phyloP scores from a whole-genome alignment of 2,888 invertebrate genomes.

The Dimorphilus gyrociliatus region DNA sequence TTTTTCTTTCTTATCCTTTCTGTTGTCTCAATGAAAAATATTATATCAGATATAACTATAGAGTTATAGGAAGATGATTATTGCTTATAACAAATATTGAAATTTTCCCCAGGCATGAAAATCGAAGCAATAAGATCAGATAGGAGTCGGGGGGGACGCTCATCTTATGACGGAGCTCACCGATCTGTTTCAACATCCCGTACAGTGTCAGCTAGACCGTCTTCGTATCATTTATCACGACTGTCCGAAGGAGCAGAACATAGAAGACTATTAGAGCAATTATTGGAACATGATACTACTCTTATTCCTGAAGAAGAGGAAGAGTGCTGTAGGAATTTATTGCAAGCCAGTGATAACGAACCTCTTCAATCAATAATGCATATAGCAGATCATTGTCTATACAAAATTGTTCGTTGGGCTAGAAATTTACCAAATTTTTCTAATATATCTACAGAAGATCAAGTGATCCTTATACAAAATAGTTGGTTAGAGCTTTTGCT shows the following conservation, averaged over 20 bases:
- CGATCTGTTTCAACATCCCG: no score
- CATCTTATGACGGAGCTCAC: slow-evolving; percentile 60
- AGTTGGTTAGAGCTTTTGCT: slow-evolving; percentile 63
- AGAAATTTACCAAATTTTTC: slow-evolving; percentile 88
- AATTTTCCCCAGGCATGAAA: not conserved
- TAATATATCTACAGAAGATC: slow-evolving; percentile 83
- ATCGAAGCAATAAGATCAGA: slow-evolving; percentile 69
- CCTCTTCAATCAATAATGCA: slow-evolving; percentile 24
- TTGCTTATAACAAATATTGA: not conserved
- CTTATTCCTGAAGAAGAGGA: slow-evolving; percentile 22
- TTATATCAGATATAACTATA: not conserved
- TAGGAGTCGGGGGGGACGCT: slow-evolving; percentile 79
- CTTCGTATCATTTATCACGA: no score
- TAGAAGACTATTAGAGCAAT: no score
- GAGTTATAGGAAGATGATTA: not conserved
- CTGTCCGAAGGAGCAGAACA: no score
- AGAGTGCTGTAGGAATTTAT: slow-evolving; percentile 15
- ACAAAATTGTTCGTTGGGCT: slow-evolving; percentile 96
- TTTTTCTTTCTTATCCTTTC: slow-evolving; percentile 4
- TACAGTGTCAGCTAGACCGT: no score
- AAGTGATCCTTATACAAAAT: slow-evolving; percentile 85
- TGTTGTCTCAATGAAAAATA: no score
- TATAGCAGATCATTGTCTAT: slow-evolving; percentile 72
- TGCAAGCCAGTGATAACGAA: slow-evolving; percentile 13
- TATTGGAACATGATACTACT: no score